These are phyloP conservation scores for Melanchra persicariae DNA, from an alignment of 2,888 invertebrate genomes.

Conservation along the genomic window DNA sequence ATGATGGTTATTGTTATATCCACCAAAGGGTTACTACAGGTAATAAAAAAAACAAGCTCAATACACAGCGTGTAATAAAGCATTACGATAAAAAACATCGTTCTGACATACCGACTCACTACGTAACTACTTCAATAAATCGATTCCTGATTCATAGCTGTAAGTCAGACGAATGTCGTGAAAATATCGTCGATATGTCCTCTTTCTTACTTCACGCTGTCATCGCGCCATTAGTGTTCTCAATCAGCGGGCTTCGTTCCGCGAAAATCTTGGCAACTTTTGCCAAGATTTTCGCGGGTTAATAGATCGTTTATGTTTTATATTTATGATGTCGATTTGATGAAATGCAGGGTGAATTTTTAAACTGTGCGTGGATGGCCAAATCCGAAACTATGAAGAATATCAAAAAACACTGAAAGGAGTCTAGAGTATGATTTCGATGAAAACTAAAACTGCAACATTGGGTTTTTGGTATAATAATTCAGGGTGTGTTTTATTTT, in stretches of 20 bases:
- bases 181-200: constrained; percentile 17
- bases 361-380: too few species aligned
- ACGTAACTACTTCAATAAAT: neutral
- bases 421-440: too few species aligned
- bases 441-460: too few species aligned
- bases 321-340: neutral
- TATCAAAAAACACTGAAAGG: too few species aligned
- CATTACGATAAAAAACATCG: neutral
- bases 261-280: constrained; percentile 9
- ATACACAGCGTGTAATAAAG: neutral
- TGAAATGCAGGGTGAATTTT: too few species aligned
- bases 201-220: constrained; percentile 11
- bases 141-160: neutral
- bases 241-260: constrained; percentile 28
- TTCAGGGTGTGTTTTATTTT: too few species aligned
- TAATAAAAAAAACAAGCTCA: too few species aligned
- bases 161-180: constrained; percentile 4
- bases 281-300: too few species aligned
- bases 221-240: constrained; percentile 22
- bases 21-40: too few species aligned
- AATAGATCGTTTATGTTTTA: neutral
- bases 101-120: neutral
- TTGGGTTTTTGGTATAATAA: too few species aligned
- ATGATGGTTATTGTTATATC: too few species aligned
- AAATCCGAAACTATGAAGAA: too few species aligned